Conservation (phyloP, 2,113 vertebrate species). For the Dendropsophus ebraccatus region DNA sequence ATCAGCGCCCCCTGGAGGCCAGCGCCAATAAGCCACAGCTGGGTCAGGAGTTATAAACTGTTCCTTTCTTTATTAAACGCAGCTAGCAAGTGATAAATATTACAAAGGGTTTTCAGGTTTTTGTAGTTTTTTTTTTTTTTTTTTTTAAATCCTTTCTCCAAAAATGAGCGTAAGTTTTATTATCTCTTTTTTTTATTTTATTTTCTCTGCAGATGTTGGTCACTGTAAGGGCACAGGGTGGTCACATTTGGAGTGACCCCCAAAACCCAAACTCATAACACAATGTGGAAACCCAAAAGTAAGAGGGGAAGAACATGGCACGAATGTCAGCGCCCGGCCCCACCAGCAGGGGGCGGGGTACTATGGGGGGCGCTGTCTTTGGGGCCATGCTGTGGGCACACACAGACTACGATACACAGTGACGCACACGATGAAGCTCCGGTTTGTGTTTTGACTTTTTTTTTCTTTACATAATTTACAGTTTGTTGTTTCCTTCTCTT, state of each 20-base stretch:
- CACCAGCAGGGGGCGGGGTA: no score
- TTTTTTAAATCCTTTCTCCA: constrained; percentile 86
- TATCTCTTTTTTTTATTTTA: constrained; percentile 72
- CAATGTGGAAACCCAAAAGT: constrained; percentile 82
- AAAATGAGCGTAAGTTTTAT: constrained; percentile 92
- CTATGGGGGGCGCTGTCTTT: constrained; percentile 76
- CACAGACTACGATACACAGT: constrained; percentile 94
- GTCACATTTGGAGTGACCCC: constrained; percentile 55
- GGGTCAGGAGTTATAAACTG: constrained; percentile 79
- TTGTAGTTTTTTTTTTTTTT: constrained; percentile 68
- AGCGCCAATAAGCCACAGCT: constrained; percentile 60
- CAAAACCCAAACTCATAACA: constrained; percentile 76
- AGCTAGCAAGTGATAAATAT: constrained; percentile 98
- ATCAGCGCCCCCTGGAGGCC: no score
- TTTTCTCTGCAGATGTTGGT: constrained; percentile 64
- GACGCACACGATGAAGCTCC: constrained; percentile 79
- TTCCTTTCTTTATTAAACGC: constrained; percentile 99
- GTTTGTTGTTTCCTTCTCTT: constrained; percentile 71
- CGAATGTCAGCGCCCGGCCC: constrained; percentile 74
- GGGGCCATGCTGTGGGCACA: constrained; percentile 88
- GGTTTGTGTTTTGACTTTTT: constrained; percentile 80
- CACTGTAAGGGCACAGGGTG: constrained; percentile 51
- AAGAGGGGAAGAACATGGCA: constrained; percentile 75
- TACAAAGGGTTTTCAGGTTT: constrained; percentile 87
- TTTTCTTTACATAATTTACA: constrained; percentile 92